Conservation (phyloP, 2,888 invertebrate species). For the Exephanes ischioxanthus region DNA sequence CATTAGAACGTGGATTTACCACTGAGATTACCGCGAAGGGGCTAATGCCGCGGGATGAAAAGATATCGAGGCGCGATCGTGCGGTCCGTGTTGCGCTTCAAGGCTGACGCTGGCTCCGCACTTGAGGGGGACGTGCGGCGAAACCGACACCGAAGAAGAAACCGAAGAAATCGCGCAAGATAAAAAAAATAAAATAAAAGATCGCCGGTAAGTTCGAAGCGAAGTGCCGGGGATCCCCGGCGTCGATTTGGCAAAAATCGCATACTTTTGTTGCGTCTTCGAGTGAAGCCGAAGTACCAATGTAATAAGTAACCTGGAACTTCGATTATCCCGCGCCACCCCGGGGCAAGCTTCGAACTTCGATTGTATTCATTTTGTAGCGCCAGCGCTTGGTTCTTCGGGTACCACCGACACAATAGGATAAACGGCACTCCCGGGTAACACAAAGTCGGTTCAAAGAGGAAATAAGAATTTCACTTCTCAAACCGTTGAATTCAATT, state of each 20-base stretch:
- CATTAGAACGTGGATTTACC: conserved; percentile 72
- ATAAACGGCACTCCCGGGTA: not conserved
- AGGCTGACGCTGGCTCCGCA: not conserved
- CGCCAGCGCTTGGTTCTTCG: not conserved
- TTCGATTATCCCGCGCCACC: not conserved
- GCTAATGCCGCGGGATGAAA: conserved; percentile 66
- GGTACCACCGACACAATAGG: not conserved
- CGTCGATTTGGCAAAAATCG: conserved; percentile 47
- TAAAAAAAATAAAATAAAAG: conserved; percentile 25
- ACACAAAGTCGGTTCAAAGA: not conserved
- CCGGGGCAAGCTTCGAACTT: not conserved
- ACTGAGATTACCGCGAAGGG: conserved; percentile 67
- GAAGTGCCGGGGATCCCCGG: conserved; percentile 39
- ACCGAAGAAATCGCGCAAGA: not conserved
- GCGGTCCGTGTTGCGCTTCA: conserved; percentile 48
- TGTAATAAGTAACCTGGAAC: not conserved
- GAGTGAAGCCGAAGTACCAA: conserved; percentile 3
- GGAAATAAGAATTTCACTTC: not conserved
- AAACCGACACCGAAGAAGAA: not conserved
- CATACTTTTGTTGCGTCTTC: not conserved
- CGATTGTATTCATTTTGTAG: not conserved
- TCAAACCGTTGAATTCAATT: not conserved
- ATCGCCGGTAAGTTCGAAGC: conserved; percentile 17
- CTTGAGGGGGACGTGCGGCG: not conserved
- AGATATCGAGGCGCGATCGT: conserved; percentile 69